Evolutionary conservation across 2,113 vertebrate genomes (phyloP), one percentile per base, ranked within the genome.

Genomic region (Myrmophylax atrothorax): DNA sequence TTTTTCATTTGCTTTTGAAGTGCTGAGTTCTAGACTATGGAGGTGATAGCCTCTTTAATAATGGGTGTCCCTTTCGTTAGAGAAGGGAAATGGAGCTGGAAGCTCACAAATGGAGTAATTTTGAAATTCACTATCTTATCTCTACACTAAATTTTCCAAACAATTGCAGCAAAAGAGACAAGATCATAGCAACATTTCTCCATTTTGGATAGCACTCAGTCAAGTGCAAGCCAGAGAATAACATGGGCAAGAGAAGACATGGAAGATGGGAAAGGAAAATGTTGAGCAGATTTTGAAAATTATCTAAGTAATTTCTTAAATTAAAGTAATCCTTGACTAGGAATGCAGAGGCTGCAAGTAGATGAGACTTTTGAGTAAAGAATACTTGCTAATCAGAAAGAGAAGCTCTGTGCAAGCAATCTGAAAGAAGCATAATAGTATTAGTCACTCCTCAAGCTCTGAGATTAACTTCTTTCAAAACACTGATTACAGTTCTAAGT

Each of bases 391-490:
- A 74, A 92, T 90, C 38, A 77, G 67, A 90, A 91, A 72, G 50
- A 91, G 35, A 91, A 94, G 80, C 18, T 70, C 87, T 53, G 18
- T 70, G 64, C 63, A 81, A 89, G 72, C 47, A 92, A 12, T 55
- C 56, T 92, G 77, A 84, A 94, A 86, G 35, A 22, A 83, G 72
- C 78, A 84, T 66, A 87, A 88, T 52, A 29, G 52, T 90, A 92
- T 89, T 95, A 91, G 86, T 95, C 94, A 93, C 33, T 84, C 49
- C 84, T 93, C 42, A 28, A 59, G 59, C 78, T 87, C 81, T 90
- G 79, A 93, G 87, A 96, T 93, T 94, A 93, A 94, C 26, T 90
- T 82, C 44, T 86, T 96, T 94, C 87, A 88, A 84, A 90, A 90
- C 68, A 81, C 72, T 86, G 88, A 92, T 88, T 91, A 77, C 75